These are phyloP conservation scores for Paratrypauchen microcephalus DNA, from an alignment of 2,797 vertebrate genomes.

Conservation along the genomic window DNA sequence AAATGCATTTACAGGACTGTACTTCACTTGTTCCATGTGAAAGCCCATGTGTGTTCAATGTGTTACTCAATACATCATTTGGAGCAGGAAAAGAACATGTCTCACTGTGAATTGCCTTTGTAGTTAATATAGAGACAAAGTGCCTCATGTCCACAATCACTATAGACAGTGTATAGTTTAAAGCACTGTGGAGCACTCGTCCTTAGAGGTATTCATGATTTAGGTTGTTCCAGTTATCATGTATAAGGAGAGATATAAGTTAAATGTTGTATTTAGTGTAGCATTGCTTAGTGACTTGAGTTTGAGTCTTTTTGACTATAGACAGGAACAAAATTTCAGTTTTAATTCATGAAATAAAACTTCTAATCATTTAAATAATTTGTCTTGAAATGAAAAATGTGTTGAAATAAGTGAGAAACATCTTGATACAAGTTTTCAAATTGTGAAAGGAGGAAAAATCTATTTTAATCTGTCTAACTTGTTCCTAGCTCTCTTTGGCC, in stretches of 20 bases:
- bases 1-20: slow-evolving; percentile 46
- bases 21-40: slow-evolving; percentile 37
- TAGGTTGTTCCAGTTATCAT: no score
- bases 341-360: no score
- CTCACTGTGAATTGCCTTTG: slow-evolving; percentile 30
- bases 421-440: no score
- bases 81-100: slow-evolving; percentile 11
- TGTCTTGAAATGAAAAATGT: background rate
- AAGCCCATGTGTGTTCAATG: slow-evolving; percentile 24
- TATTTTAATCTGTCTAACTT: no score
- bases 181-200: background rate
- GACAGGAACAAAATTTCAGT: no score
- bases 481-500: no score
- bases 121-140: slow-evolving; percentile 27
- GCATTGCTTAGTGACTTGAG: background rate
- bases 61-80: slow-evolving; percentile 37
- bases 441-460: no score
- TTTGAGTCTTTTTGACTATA: background rate
- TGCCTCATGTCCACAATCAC: background rate
- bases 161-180: slow-evolving; percentile 1
- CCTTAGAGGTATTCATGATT: background rate
- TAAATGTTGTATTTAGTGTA: no score
- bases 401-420: background rate
- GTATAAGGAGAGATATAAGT: no score
- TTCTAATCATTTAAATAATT: background rate